Conservation (phyloP, 2,888 invertebrate species). For the Sinopyrophorus schimmeli region DNA sequence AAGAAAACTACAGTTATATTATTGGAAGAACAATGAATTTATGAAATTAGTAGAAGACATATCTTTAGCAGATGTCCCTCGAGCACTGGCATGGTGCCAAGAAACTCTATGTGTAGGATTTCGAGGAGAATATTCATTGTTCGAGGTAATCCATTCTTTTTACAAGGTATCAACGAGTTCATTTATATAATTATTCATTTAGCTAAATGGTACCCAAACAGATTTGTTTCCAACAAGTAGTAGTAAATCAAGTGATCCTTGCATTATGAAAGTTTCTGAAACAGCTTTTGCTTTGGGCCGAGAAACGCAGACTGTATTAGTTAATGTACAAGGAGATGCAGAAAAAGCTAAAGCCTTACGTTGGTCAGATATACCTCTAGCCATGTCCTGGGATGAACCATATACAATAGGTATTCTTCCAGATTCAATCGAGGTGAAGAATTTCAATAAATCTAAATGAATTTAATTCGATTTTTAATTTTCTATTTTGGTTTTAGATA, state of each 20-base stretch:
- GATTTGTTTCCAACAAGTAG: slow-evolving; percentile 86
- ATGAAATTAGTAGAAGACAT: slow-evolving; percentile 73
- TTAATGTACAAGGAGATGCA: slow-evolving; percentile 73
- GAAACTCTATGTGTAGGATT: slow-evolving; percentile 87
- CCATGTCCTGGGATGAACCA: slow-evolving; percentile 89
- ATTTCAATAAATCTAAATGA: background rate
- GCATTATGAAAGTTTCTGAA: slow-evolving; percentile 76
- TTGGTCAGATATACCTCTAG: slow-evolving; percentile 78
- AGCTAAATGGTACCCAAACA: slow-evolving; percentile 65
- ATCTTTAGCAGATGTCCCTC: slow-evolving; percentile 77
- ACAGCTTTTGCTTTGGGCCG: slow-evolving; percentile 80
- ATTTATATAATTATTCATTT: too few relatives aligned
- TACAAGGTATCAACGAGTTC: background rate
- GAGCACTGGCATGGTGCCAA: slow-evolving; percentile 79
- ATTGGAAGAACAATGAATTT: slow-evolving; percentile 85
- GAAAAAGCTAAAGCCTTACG: slow-evolving; percentile 73
- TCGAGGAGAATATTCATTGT: slow-evolving; percentile 78
- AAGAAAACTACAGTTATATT: slow-evolving; percentile 82
- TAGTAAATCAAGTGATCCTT: slow-evolving; percentile 78
- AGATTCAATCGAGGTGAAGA: slow-evolving; percentile 70
- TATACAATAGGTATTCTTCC: slow-evolving; percentile 85
- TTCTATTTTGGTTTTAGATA: slow-evolving; percentile 54
- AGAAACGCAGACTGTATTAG: slow-evolving; percentile 84
- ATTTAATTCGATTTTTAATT: slow-evolving; percentile 2
- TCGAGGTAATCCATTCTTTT: slow-evolving; percentile 61